Conservation (phyloP, 2,113 vertebrate genomes). For the Cichladusa arquata region DNA sequence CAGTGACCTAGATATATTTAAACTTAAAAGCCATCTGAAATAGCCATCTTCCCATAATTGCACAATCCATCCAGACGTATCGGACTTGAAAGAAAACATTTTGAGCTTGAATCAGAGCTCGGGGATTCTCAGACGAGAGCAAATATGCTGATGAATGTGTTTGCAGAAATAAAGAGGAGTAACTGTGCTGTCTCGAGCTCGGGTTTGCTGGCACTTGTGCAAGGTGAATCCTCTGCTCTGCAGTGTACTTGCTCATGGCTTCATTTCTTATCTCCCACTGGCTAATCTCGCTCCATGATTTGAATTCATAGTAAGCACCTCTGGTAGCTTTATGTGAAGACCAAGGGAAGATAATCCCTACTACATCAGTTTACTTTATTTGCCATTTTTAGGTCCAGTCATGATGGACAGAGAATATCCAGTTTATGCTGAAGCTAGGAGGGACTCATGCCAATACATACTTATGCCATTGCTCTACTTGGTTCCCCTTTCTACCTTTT, state of each 20-base stretch:
- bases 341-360: background rate
- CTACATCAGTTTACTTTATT: background rate
- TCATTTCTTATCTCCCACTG: background rate
- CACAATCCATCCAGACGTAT: background rate
- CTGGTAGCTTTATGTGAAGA: background rate
- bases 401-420: background rate
- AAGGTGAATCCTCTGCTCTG: background rate
- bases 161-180: background rate
- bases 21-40: constrained; percentile 1
- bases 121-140: background rate
- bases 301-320: background rate
- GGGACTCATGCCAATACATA: background rate
- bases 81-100: background rate
- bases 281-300: background rate
- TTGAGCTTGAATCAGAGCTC: background rate
- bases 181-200: background rate
- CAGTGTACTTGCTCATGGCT: background rate
- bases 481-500: background rate
- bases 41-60: background rate
- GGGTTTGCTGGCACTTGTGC: background rate
- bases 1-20: constrained; percentile 33
- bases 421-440: background rate
- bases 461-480: background rate
- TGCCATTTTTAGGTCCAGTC: background rate
- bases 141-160: background rate